Base-by-base conservation (phyloP, 1,140 invertebrate genomes). In the Cyclina sinensis region DNA sequence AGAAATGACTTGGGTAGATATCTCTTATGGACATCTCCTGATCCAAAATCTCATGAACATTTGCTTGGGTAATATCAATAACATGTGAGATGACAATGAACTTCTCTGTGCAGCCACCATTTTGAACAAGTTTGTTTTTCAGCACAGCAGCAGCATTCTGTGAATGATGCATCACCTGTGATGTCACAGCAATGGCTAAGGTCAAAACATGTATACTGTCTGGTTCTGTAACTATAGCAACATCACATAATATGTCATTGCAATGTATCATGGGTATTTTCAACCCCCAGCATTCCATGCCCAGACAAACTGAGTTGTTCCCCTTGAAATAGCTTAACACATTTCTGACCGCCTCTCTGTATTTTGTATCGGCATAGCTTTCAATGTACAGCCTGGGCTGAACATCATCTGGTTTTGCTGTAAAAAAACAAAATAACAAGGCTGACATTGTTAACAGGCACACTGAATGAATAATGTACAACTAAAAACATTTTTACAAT, bases 41-140 rank as follows among this genome's bases (percentile, higher is more conserved):
- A 65, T 81, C 74, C 35, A 89, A 89, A 87, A 65, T 74, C 73
- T 85, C 83, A 37, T 9, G 84, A 32, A 80, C 14, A 27, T 88
- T 35, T 11, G 70, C 30, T 24, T 90, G 32, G 3, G 59, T 82
- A 37, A 93, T 80, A 57, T 88, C 65, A 14, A 92, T 81, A 30
- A 93, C 68, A 79, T 93, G 92, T 81, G 90, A 86, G 35, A 87
- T 59, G 16, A 93, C 78, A n/a, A 90, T 92, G 86, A 94, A 91
- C 62, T 92, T 92, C 54, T 91, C 91, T n/a, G 68, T 68, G 74
- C 92, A 93, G n/a, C 93, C 93, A 7, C 93, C 93, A 76, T 91
- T 86, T 9, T 89, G 84, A 0, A 94, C 92, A 39, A 94, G 70
- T 30, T 88, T 83, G 24, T 83, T 82, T 86, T 93, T 93, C 5